Percentiles rank a stretch among this genome's conserved stretches.
phyloP scores from a whole-genome alignment of 2,113 vertebrate genomes.

The Daboia siamensis region DNA sequence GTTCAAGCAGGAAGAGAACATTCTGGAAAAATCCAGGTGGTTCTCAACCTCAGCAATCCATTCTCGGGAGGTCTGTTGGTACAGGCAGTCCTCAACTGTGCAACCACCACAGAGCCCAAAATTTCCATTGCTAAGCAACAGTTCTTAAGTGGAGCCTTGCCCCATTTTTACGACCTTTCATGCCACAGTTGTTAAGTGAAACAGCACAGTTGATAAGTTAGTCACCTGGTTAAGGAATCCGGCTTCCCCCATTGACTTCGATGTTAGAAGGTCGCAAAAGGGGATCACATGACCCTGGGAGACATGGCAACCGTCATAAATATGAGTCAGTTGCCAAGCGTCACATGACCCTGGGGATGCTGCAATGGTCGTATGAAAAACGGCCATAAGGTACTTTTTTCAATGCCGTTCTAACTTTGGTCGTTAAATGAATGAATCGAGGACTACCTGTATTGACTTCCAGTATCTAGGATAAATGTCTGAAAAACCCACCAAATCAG shows the following conservation, averaged over 20 bases:
- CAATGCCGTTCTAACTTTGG: background rate
- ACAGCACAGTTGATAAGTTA: background rate
- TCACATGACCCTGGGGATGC: background rate
- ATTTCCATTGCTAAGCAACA: background rate
- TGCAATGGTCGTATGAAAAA: background rate
- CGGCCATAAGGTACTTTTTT: background rate
- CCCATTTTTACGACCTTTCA: background rate
- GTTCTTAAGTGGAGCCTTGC: background rate
- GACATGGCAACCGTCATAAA: background rate
- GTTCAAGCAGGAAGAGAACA: background rate
- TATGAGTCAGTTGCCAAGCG: too few species aligned
- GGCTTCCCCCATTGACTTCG: background rate
- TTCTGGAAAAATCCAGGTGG: background rate
- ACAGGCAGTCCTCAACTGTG: background rate
- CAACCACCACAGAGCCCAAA: background rate
- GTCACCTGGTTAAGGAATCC: background rate
- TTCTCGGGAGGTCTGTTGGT: background rate
- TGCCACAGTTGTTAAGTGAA: background rate
- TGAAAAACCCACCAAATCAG: background rate
- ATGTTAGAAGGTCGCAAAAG: background rate
- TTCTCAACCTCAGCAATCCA: background rate
- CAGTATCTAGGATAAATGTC: background rate
- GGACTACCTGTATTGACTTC: background rate
- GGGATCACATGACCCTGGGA: too few species aligned
- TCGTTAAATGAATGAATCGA: background rate